phyloP scores from a whole-genome alignment of 2,888 invertebrate species.

The Drosophila borealis region DNA sequence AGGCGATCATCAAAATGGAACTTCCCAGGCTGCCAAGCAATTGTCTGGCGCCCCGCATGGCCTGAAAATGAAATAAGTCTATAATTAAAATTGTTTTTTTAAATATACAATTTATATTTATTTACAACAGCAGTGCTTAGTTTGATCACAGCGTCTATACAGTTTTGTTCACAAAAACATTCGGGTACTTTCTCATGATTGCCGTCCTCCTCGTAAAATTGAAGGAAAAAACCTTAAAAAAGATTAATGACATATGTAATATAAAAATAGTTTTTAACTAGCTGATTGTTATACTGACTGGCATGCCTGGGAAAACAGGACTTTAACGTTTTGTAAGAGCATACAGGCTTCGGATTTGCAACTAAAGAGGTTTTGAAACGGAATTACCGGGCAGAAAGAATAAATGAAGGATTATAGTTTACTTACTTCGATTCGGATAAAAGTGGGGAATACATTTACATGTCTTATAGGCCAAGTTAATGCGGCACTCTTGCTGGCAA shows the following conservation, averaged over 20 bases:
- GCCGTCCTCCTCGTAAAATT: constrained; percentile 52
- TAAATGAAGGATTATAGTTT: not conserved
- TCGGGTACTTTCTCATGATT: constrained; percentile 35
- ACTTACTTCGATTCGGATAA: constrained; percentile 83
- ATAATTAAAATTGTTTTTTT: not conserved
- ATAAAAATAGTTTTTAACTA: not conserved
- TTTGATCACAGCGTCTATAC: constrained; percentile 76
- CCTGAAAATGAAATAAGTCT: constrained; percentile 25
- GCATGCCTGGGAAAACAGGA: constrained; percentile 76
- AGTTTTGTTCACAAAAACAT: constrained; percentile 82
- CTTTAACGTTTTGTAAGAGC: constrained; percentile 74
- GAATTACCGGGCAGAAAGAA: too few species aligned
- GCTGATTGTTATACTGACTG: constrained; percentile 47
- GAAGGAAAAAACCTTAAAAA: constrained; percentile 53
- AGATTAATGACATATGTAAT: not conserved
- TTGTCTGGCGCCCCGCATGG: constrained; percentile 66
- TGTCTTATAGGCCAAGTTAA: constrained; percentile 79
- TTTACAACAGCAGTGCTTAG: constrained; percentile 59
- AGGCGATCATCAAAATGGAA: constrained; percentile 64
- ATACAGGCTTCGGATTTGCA: constrained; percentile 76
- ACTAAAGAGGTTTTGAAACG: constrained; percentile 53
- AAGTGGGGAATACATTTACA: constrained; percentile 85
- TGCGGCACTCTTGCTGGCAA: constrained; percentile 84
- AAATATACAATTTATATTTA: not conserved
- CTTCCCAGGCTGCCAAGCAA: constrained; percentile 75